Percentiles rank a stretch among this genome's conserved stretches.
Evolutionary conservation across 2,888 invertebrate species (phyloP).

Genomic region (Nymphalis c-album): DNA sequence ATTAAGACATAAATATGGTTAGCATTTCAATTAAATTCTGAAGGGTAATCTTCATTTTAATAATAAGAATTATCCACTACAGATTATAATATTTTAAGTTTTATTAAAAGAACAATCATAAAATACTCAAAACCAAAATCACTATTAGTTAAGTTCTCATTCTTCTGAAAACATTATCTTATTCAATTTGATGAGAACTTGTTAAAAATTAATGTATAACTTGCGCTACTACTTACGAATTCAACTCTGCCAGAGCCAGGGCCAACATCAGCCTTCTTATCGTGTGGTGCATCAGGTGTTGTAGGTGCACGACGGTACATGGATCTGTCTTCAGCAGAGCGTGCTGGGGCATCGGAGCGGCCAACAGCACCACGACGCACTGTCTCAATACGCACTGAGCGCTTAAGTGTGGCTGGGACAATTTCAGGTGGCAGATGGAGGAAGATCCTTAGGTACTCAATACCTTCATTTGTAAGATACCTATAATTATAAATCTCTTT

Average conservation of each 20-base stretch:
- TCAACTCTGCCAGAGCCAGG: conserved; percentile 96
- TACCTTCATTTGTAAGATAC: conserved; percentile 98
- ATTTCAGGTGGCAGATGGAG: conserved; percentile 99
- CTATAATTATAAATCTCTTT: conserved; percentile 54
- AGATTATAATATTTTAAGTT: no score
- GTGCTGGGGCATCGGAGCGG: conserved; percentile 86
- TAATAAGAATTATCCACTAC: no score
- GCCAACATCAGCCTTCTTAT: conserved; percentile 98
- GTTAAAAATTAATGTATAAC: background rate
- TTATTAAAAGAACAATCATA: no score
- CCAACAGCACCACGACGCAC: conserved; percentile 87
- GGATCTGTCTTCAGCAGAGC: conserved; percentile 90
- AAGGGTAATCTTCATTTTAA: no score
- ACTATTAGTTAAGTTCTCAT: no score
- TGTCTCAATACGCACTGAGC: conserved; percentile 92
- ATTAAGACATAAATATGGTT: conserved; percentile 44
- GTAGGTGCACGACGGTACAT: conserved; percentile 90
- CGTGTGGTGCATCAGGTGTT: conserved; percentile 83
- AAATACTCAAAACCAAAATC: no score
- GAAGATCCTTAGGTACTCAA: conserved; percentile 96
- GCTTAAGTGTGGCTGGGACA: conserved; percentile 97
- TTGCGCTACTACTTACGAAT: conserved; percentile 82
- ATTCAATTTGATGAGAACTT: no score
- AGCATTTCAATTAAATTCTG: no score
- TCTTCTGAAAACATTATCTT: no score